phyloP scores from a whole-genome alignment of 92 coral and sea anemone genomes.

The Siderastrea siderea region DNA sequence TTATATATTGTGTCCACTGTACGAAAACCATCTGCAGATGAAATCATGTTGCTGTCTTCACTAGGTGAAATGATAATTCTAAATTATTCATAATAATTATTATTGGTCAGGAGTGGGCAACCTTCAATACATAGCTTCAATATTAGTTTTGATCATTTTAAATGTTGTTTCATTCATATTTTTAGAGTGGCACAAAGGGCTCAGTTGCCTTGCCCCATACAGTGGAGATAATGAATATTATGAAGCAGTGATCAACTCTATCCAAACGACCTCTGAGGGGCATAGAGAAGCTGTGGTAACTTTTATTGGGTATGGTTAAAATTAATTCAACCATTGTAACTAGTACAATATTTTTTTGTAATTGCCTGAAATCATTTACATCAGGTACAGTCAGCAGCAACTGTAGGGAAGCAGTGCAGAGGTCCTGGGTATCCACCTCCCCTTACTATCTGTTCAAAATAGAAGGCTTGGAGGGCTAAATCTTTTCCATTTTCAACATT shows the following conservation, averaged over 20 bases:
- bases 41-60: too few species aligned
- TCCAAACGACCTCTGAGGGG: not conserved
- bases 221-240: slow-evolving; percentile 18
- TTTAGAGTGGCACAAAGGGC: not conserved
- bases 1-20: too few species aligned
- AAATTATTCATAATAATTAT: not conserved
- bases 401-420: too few species aligned
- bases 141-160: not conserved
- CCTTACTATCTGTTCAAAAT: too few species aligned
- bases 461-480: too few species aligned
- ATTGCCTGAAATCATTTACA: too few species aligned
- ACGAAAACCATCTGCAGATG: too few species aligned
- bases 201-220: slow-evolving; percentile 12
- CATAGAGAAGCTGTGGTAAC: not conserved
- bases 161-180: not conserved
- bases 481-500: too few species aligned
- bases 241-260: slow-evolving; percentile 1
- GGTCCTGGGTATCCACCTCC: too few species aligned
- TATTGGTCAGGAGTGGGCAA: not conserved
- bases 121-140: not conserved
- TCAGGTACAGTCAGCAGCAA: too few species aligned
- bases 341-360: too few species aligned
- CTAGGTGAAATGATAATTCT: not conserved
- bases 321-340: not conserved
- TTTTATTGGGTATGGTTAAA: slow-evolving; percentile 10